These are phyloP conservation scores for Pandion haliaetus DNA, from an alignment of 2,113 vertebrate species.

Conservation along the genomic window DNA sequence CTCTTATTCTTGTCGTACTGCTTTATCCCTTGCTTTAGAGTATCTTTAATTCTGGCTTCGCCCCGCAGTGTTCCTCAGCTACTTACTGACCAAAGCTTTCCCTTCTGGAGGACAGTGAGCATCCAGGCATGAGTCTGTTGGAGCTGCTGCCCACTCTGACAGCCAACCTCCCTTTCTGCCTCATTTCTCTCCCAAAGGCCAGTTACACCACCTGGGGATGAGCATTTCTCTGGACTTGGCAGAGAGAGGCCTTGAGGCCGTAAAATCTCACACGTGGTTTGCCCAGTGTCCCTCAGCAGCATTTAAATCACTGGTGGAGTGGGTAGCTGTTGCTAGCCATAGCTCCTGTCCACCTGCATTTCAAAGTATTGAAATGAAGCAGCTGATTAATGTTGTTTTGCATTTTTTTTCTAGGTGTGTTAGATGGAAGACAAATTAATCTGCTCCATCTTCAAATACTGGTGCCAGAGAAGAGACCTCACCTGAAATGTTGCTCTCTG, in stretches of 20 bases:
- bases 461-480: neutral
- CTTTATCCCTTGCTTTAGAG: neutral
- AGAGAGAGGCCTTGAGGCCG: neutral
- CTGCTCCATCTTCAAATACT: neutral
- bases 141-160: neutral
- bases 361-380: neutral
- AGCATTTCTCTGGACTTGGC: neutral
- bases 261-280: neutral
- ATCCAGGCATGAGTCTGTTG: neutral
- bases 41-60: neutral
- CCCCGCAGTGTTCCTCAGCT: neutral
- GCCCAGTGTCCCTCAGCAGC: neutral
- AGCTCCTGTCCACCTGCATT: neutral
- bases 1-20: neutral
- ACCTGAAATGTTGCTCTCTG: neutral
- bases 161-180: neutral
- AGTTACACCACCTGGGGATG: neutral
- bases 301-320: neutral
- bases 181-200: neutral
- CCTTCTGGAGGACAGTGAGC: neutral
- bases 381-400: neutral
- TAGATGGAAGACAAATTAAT: neutral
- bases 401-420: neutral
- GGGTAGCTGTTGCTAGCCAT: neutral
- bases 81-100: neutral